Evolutionary conservation across 2,113 vertebrate species (phyloP).

Genomic region (Odontophorus gujanensis): DNA sequence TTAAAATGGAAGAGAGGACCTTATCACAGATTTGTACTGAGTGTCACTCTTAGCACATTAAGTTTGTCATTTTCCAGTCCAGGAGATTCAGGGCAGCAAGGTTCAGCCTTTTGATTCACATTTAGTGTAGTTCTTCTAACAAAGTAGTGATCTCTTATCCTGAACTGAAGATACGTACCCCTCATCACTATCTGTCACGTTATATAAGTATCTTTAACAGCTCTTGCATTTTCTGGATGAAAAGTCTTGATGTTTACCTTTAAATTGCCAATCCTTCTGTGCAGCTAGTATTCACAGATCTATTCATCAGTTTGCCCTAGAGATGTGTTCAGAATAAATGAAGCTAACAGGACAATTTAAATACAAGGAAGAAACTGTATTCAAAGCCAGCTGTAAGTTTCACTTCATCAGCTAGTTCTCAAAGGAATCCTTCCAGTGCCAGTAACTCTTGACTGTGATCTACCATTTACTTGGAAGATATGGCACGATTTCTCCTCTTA

Average conservation of each 20-base stretch:
- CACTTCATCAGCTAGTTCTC: not conserved
- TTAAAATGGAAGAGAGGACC: not conserved
- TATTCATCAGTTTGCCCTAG: constrained; percentile 20
- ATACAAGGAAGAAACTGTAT: not conserved
- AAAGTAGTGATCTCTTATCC: not conserved
- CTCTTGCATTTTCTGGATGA: constrained; percentile 32
- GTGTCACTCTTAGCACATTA: not conserved
- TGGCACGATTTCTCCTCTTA: not conserved
- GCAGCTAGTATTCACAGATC: constrained; percentile 10
- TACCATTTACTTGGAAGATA: not conserved
- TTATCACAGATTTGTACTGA: not conserved
- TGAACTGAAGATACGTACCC: constrained; percentile 7
- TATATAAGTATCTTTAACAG: constrained; percentile 22
- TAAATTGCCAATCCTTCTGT: constrained; percentile 60
- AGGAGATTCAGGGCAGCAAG: not conserved
- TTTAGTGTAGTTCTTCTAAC: constrained; percentile 7
- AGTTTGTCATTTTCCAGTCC: not conserved
- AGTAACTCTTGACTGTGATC: not conserved
- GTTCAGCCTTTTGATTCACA: not conserved
- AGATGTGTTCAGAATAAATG: constrained; percentile 56
- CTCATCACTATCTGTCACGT: constrained; percentile 7
- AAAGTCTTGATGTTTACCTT: constrained; percentile 66
- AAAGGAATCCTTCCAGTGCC: not conserved
- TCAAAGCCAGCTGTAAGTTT: not conserved
- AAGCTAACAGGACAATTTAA: constrained; percentile 48